Percentiles rank a stretch among this genome's conserved stretches.
These are phyloP conservation scores for Anser brachyrhynchus DNA, from an alignment of 2,113 vertebrate genomes.

Conservation along the genomic window DNA sequence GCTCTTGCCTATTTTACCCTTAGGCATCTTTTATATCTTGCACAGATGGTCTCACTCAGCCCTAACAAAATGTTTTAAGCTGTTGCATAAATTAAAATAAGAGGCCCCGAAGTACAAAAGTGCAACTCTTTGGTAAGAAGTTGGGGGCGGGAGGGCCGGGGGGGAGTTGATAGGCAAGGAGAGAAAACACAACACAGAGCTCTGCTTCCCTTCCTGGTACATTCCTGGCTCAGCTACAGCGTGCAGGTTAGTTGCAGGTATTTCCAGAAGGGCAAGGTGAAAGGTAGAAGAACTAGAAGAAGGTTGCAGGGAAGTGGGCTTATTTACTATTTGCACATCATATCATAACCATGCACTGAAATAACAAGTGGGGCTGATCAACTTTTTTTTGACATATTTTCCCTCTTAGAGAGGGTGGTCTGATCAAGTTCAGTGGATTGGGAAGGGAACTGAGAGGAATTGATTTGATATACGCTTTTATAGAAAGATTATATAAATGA, in stretches of 20 bases:
- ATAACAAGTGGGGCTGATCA: not conserved
- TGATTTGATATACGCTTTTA: not conserved
- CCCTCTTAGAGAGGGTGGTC: not conserved
- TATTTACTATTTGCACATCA: not conserved
- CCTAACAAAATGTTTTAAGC: conserved; percentile 83
- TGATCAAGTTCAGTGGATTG: not conserved
- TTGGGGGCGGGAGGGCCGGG: not conserved
- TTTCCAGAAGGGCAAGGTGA: not conserved
- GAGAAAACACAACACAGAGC: not conserved
- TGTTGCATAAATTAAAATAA: conserved; percentile 82
- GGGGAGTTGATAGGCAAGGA: not conserved
- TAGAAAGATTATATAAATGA: not conserved
- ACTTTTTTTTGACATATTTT: not conserved
- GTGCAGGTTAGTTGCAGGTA: not conserved
- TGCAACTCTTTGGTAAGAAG: conserved; percentile 63
- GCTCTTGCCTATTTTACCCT: conserved; percentile 78
- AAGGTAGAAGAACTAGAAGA: not conserved
- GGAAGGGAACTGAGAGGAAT: not conserved
- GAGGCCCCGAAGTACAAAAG: conserved; percentile 73
- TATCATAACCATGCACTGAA: not conserved
- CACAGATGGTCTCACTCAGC: conserved; percentile 85
- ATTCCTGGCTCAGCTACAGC: not conserved
- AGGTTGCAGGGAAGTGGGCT: not conserved
- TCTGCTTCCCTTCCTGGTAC: not conserved
- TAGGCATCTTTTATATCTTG: conserved; percentile 79